Evolutionary conservation across 2,797 vertebrate species (phyloP).

Genomic region (Prionace glauca): DNA sequence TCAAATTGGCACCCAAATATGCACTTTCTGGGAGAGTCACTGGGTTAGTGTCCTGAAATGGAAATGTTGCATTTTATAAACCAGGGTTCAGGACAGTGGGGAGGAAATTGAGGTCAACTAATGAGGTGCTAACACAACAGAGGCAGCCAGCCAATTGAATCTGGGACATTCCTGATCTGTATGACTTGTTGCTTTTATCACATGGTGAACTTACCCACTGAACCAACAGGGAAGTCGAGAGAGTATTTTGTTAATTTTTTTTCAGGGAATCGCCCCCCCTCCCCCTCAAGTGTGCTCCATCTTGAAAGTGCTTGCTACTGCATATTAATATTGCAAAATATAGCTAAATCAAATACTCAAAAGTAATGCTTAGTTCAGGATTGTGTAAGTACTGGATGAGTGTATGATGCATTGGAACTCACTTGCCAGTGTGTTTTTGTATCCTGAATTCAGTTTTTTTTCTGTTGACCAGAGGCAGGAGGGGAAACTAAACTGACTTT

Average conservation of each 20-base stretch:
- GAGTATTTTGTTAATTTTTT: neutral
- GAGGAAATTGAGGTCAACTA: neutral
- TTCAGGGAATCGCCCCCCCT: no score
- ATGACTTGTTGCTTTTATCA: neutral
- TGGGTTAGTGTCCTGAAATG: neutral
- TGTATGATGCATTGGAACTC: neutral
- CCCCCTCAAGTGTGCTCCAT: neutral
- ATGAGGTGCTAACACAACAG: neutral
- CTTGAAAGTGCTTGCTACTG: neutral
- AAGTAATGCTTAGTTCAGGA: neutral
- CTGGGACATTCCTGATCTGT: neutral
- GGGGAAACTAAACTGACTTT: neutral
- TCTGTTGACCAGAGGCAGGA: neutral
- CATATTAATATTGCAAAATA: neutral
- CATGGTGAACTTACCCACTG: neutral
- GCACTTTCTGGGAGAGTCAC: neutral
- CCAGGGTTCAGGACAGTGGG: neutral
- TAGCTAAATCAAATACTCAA: neutral
- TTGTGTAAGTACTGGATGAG: neutral
- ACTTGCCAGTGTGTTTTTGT: neutral
- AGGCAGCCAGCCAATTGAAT: neutral
- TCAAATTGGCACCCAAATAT: neutral
- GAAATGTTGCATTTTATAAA: neutral
- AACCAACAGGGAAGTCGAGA: neutral
- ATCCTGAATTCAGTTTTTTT: constrained; percentile 12